Evolutionary conservation across 2,113 vertebrate species (phyloP).

Genomic region (Catagonus wagneri): DNA sequence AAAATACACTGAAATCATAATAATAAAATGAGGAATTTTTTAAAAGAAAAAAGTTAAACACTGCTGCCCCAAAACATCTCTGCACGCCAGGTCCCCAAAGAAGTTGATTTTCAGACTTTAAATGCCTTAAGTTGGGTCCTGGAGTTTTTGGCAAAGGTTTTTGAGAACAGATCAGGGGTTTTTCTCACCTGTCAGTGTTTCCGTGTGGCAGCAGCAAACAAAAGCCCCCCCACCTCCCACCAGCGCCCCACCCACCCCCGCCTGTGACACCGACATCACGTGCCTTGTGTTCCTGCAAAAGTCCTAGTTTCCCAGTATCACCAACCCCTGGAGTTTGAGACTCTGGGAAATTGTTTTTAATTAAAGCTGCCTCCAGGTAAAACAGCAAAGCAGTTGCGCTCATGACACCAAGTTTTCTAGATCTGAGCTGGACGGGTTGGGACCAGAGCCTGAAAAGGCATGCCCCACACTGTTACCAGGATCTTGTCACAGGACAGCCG

Average conservation of each 20-base stretch:
- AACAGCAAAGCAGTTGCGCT: background rate
- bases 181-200: background rate
- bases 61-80: background rate
- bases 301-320: background rate
- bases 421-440: background rate
- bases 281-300: rapidly evolving
- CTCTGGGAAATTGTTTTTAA: constrained; percentile 16
- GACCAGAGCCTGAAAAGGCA: background rate
- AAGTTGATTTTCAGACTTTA: background rate
- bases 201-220: rapidly evolving
- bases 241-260: background rate
- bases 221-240: background rate
- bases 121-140: background rate
- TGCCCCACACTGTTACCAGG: background rate
- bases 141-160: background rate
- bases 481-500: background rate
- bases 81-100: background rate
- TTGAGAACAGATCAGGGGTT: background rate
- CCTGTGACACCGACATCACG: background rate
- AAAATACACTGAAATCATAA: too few relatives aligned
- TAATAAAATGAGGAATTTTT: too few relatives aligned
- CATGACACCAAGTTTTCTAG: background rate
- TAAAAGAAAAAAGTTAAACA: background rate
- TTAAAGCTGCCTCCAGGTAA: background rate
- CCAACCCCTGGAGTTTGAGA: background rate